Conservation (phyloP, 2,113 vertebrate species). For the Garra rufa region DNA sequence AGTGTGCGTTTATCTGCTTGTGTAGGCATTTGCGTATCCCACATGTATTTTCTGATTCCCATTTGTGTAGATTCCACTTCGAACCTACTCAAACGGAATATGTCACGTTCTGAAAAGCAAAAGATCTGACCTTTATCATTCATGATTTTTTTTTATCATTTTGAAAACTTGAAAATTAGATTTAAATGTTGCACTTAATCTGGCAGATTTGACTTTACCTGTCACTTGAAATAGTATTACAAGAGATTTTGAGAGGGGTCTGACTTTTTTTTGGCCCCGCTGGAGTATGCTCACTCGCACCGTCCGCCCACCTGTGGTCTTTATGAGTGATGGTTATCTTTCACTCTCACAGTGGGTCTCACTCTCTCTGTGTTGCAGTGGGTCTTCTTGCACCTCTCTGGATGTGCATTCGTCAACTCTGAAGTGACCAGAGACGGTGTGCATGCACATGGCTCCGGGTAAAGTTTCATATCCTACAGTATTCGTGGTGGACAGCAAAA, state of each 20-base stretch:
- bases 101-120: neutral
- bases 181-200: neutral
- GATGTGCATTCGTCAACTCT: slow-evolving; percentile 11
- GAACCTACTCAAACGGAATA: neutral
- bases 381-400: slow-evolving; percentile 12
- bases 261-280: slow-evolving; percentile 10
- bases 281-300: neutral
- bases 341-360: neutral
- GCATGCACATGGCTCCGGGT: slow-evolving; percentile 59
- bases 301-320: slow-evolving; percentile 12
- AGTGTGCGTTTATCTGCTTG: neutral
- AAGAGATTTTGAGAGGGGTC: no score
- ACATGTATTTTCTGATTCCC: neutral
- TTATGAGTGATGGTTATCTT: neutral
- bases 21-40: neutral
- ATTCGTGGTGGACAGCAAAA: slow-evolving; percentile 75
- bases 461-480: slow-evolving; percentile 63
- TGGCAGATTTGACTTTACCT: neutral
- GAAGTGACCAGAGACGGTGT: neutral
- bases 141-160: neutral
- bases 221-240: neutral
- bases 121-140: neutral
- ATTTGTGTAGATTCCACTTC: neutral
- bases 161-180: neutral
- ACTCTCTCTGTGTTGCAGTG: neutral